Evolutionary conservation across 37 sponge, comb jelly and placozoan genomes (phyloP), one percentile per base, ranked within the genome.

Genomic region (Petrosia ficiformis): DNA sequence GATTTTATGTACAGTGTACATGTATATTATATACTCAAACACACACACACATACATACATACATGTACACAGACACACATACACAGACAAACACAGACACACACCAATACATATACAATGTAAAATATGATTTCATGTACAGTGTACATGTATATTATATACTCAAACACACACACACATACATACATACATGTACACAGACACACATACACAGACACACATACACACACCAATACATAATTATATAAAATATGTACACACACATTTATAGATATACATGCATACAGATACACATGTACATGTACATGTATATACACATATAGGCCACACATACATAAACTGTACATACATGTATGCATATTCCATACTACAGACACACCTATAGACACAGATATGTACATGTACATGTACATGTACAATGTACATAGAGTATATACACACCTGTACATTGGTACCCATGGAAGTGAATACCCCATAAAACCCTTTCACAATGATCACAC

Each of bases 361-460:
- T n/a, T n/a, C n/a, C n/a, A n/a, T n/a, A n/a, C n/a, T n/a, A n/a
- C n/a, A n/a, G n/a, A n/a, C n/a, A n/a, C n/a, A n/a, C n/a, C n/a
- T n/a, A n/a, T n/a, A n/a, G n/a, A n/a, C n/a, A n/a, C n/a, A n/a
- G n/a, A n/a, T n/a, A 8, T 48, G 54, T 14, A 19, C 8, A 48
- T 48, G 14, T 48, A 48, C 54, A 8, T 48, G 54, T 48, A 48
- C 54, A 48, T 48, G 54, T 48, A 48, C 14, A n/a, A n/a, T n/a
- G n/a, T n/a, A n/a, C n/a, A n/a, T n/a, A n/a, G n/a, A n/a, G n/a
- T n/a, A n/a, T n/a, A 8, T 48, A 14, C 54, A 68, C 42, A 81
- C 86, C 74, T 56, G 59, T 59, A 66, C 93, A 92, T 76, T 80
- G 81, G 84, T 83, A 81, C 39, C 93, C 93, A 11, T 92, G 93